Evolutionary conservation across 1,140 invertebrate species (phyloP), one percentile per base, ranked within the genome.

Genomic region (Thaumatotibia leucotreta): DNA sequence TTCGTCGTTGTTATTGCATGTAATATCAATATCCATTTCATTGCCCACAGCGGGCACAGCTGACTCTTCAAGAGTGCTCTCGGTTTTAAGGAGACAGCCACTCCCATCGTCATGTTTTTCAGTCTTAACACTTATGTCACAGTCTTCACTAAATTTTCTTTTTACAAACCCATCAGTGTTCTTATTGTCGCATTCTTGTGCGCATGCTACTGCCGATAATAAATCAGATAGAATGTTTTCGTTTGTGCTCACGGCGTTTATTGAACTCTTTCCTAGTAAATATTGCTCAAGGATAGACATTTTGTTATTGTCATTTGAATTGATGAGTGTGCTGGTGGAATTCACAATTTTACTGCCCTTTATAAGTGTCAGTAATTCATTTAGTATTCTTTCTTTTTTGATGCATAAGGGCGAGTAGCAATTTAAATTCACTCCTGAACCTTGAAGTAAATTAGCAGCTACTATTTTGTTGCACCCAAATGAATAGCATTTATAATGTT

Each of bases 391-490:
- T 8, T 92, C 92, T 78, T 95, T 95, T 79, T 95, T 93, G 24
- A 96, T 86, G 84, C 96, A 97, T 20, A 95, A 86, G 8, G 95
- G 96, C 4, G 96, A 97, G 80, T 96, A 97, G 75, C 96, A 97
- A 49, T 93, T 94, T 1, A 92, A 84, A 54, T 92, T 93, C 4
- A 93, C 74, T 67, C 84, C 92, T 14, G 75, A 72, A 17, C 58
- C 52, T 70, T 77, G 74, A 33, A 78, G 63, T 61, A 78, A 72
- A 62, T 71, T 63, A 66, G 77, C 67, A 62, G 91, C 82, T 20
- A 92, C 89, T 50, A 92, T 92, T 66, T 93, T 93, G 71, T 95
- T 95, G 75, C 96, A 96, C 49, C 93, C 92, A 73, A 88, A 90
- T 0, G 94, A 94, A 73, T 96, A 96, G 81, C 96, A 96, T 67